Conservation (phyloP, 2,888 invertebrate species). For the Drosophila percnosoma region DNA sequence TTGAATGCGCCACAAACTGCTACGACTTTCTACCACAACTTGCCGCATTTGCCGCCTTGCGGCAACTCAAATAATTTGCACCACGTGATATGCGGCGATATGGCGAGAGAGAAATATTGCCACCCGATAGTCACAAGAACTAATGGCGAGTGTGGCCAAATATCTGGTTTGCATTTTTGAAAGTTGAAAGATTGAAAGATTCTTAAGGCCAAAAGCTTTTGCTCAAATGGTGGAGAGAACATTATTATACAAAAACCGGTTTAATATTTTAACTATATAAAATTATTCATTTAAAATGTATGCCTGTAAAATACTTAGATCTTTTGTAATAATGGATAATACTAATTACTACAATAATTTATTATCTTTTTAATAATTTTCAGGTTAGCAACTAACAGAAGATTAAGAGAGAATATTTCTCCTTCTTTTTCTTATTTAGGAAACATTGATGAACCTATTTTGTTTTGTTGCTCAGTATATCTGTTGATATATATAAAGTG, state of each 20-base stretch:
- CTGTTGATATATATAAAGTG: background rate
- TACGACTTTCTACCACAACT: constrained; percentile 1
- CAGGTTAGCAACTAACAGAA: too few relatives aligned
- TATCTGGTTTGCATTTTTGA: constrained; percentile 1
- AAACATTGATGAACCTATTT: background rate
- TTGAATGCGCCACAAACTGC: constrained; percentile 3
- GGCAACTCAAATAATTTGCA: constrained; percentile 43
- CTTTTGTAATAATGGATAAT: background rate
- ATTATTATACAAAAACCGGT: background rate
- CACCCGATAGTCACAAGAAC: constrained; percentile 33
- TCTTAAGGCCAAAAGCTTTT: background rate
- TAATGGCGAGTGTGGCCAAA: constrained; percentile 5
- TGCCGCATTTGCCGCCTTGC: constrained; percentile 7
- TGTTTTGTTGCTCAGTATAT: background rate
- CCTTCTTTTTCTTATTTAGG: background rate
- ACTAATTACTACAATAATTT: too few relatives aligned
- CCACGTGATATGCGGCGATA: constrained; percentile 53
- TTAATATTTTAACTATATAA: background rate
- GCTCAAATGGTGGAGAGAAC: background rate
- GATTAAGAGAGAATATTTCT: background rate
- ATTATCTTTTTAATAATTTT: too few relatives aligned
- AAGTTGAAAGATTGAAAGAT: background rate
- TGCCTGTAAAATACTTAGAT: background rate
- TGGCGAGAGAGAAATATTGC: constrained; percentile 51
- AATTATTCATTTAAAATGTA: background rate